Evolutionary conservation across 2,113 vertebrate genomes (phyloP), one percentile per base, ranked within the genome.

Genomic region (Macheiramphus alcinus): DNA sequence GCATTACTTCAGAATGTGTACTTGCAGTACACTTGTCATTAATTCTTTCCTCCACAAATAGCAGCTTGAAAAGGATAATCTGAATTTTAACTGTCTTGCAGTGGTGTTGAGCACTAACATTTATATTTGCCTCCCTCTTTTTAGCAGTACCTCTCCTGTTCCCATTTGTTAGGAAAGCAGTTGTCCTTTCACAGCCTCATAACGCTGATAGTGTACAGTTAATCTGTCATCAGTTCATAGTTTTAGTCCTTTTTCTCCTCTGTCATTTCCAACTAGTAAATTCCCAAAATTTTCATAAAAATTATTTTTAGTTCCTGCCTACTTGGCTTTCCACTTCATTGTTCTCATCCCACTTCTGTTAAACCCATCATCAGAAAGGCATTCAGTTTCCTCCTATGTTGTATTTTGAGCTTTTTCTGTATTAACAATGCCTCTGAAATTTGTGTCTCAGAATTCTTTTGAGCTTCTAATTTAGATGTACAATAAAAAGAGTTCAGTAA

Each of bases 281-380:
- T 81, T 79, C 45, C 65, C 21, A 72, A 18, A 15, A 75, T 95
- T 85, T 91, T 93, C 32, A 16, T 90, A n/a, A n/a, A 40, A 72
- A 21, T 66, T 93, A 88, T 94, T 95, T 96, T 95, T 95, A 82
- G 81, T 75, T 91, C 27, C 87, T 82, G 78, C 91, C 80, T 96
- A 79, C 95, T 52, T 87, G 58, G 25, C 34, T 95, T 97, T 93
- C 87, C 8, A 72, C 55, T 94, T 53, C 75, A 94, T 96, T 96
- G 81, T 96, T 97, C 73, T 94, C 84, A 75, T 96, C 70, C 40
- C 31, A 94, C 70, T 94, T 89, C 21, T 97, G 72, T 72, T 94
- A 90, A 91, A 93, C 53, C 8, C 29, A 16, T 80, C 75, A 88
- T 92, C 74, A 90, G 82, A 70, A 94, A 85, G 29, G 36, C 67